Evolutionary conservation across 2,888 invertebrate species (phyloP).

Genomic region (Sinelater perroti): DNA sequence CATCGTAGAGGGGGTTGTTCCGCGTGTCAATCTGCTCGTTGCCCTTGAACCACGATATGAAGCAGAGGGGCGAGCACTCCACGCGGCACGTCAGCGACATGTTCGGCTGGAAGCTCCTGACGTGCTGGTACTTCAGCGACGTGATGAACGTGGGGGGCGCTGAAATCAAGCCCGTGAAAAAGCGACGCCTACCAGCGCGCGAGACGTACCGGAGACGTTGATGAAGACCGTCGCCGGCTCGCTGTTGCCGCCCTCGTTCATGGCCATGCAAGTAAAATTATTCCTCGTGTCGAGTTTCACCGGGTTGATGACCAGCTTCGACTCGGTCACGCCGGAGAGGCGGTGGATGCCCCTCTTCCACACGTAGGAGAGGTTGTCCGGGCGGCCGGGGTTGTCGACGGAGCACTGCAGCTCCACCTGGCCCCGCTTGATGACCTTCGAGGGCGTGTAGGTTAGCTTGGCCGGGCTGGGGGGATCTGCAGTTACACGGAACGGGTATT

Average conservation of each 20-base stretch:
- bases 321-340: constrained; percentile 77
- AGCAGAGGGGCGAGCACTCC: constrained; percentile 88
- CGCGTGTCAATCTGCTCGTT: constrained; percentile 71
- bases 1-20: constrained; percentile 71
- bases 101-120: constrained; percentile 54
- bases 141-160: constrained; percentile 87
- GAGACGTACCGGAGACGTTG: constrained; percentile 70
- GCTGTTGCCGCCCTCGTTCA: constrained; percentile 85
- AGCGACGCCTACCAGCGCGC: not conserved
- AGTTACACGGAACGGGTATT: constrained; percentile 48
- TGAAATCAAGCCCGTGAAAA: constrained; percentile 59
- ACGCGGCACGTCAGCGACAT: constrained; percentile 83
- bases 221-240: constrained; percentile 73
- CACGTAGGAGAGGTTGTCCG: constrained; percentile 76
- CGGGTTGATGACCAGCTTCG: constrained; percentile 82
- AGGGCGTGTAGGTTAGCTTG: constrained; percentile 76
- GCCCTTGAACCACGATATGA: constrained; percentile 86
- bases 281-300: constrained; percentile 86
- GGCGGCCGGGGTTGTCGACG: constrained; percentile 84
- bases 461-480: constrained; percentile 88
- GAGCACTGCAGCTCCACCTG: constrained; percentile 84
- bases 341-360: constrained; percentile 83
- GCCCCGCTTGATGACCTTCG: constrained; percentile 81
- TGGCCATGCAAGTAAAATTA: constrained; percentile 89
- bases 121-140: constrained; percentile 73